Conservation (phyloP, 2,797 vertebrate species). For the Crocidura indochinensis region DNA sequence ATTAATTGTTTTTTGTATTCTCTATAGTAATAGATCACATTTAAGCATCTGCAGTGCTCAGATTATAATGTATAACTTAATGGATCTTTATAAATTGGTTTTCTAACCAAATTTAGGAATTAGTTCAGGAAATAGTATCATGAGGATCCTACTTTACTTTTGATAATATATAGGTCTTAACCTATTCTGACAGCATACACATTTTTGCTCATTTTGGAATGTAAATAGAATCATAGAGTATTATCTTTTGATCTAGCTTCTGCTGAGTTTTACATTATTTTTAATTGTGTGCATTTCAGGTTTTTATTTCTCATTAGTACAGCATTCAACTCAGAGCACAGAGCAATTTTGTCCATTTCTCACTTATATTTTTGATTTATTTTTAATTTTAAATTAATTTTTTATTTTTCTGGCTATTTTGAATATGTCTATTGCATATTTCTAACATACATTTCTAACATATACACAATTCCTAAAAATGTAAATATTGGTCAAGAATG, state of each 20-base stretch:
- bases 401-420: slow-evolving; percentile 15
- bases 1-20: too few relatives aligned
- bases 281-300: background rate
- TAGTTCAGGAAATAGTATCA: too few relatives aligned
- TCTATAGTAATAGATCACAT: too few relatives aligned
- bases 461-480: background rate
- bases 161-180: too few relatives aligned
- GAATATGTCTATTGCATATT: background rate
- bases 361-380: background rate
- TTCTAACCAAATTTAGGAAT: too few relatives aligned
- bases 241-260: background rate
- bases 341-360: background rate
- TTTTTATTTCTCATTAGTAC: background rate
- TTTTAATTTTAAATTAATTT: too few relatives aligned
- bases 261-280: background rate
- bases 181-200: too few relatives aligned
- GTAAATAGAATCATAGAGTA: background rate
- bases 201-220: background rate
- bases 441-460: background rate
- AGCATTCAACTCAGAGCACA: background rate
- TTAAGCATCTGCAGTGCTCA: too few relatives aligned
- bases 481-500: background rate
- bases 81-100: too few relatives aligned
- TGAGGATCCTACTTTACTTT: too few relatives aligned
- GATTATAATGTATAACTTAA: too few relatives aligned